These are phyloP conservation scores for Leistus spinibarbis DNA, from an alignment of 2,888 invertebrate genomes.

Conservation along the genomic window DNA sequence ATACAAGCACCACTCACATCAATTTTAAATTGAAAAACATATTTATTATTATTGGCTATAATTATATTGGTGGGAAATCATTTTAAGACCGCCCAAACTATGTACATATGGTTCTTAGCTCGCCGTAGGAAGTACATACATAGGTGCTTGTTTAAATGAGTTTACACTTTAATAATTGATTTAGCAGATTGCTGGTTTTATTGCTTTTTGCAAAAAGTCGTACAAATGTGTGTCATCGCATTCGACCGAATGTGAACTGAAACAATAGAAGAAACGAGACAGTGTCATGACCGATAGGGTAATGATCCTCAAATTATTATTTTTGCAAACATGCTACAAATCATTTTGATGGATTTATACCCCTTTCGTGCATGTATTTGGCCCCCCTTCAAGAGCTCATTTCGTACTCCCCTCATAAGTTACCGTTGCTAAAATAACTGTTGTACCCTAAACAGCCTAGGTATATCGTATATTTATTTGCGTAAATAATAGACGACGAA, in stretches of 20 bases:
- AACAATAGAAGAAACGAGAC: not conserved
- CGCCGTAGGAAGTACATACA: too few relatives aligned
- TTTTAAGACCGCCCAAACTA: too few relatives aligned
- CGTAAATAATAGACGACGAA: conserved; percentile 37
- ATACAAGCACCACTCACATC: too few relatives aligned
- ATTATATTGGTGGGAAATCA: too few relatives aligned
- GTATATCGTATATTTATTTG: conserved; percentile 9
- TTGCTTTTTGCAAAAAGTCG: too few relatives aligned
- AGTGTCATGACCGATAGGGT: not conserved
- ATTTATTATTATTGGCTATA: too few relatives aligned
- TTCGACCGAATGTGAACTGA: not conserved
- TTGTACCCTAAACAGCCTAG: not conserved
- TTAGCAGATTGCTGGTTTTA: too few relatives aligned
- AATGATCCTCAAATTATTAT: not conserved
- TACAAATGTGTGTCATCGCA: too few relatives aligned
- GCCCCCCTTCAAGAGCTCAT: conserved; percentile 7
- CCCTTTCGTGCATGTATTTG: conserved; percentile 14
- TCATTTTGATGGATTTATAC: conserved; percentile 23
- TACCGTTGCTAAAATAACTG: not conserved
- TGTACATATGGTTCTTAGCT: too few relatives aligned
- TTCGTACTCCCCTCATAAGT: not conserved
- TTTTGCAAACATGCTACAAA: conserved; percentile 11
- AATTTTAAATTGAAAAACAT: too few relatives aligned
- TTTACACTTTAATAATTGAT: too few relatives aligned
- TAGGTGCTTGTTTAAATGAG: too few relatives aligned